Conservation (phyloP, 2,113 vertebrate genomes). For the Cygnus atratus region DNA sequence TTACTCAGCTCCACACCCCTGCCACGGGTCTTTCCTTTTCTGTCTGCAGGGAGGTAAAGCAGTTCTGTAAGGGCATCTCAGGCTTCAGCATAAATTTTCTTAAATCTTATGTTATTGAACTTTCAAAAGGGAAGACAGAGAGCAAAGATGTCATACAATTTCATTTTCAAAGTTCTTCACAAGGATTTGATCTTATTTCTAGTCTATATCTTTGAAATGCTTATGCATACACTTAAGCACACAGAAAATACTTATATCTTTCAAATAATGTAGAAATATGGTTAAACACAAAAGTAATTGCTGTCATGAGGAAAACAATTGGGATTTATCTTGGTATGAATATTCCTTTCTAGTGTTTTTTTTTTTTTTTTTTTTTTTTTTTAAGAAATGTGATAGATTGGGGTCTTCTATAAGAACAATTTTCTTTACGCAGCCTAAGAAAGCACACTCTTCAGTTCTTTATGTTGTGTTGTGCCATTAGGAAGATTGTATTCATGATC, state of each 20-base stretch:
- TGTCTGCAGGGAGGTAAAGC: too few relatives aligned
- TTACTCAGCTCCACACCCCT: too few relatives aligned
- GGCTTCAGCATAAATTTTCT: too few relatives aligned
- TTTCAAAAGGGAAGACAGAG: background rate
- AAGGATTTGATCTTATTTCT: background rate
- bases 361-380: background rate
- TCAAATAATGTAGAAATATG: background rate
- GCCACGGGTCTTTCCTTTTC: too few relatives aligned
- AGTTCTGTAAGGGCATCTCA: too few relatives aligned
- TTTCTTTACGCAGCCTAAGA: background rate
- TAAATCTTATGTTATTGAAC: background rate
- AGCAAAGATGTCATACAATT: background rate
- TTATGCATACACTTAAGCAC: background rate
- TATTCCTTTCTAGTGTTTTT: rapidly evolving
- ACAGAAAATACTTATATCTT: background rate
- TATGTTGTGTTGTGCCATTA: background rate
- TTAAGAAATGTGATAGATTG: background rate
- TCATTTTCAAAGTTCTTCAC: background rate
- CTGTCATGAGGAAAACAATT: background rate
- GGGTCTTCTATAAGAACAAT: background rate
- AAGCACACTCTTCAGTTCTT: background rate
- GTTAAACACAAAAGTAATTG: background rate
- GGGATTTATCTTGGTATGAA: background rate
- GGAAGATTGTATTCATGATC: background rate
- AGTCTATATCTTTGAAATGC: background rate